Conservation (phyloP, 2,888 invertebrate genomes). For the Watsonalla cultraria region DNA sequence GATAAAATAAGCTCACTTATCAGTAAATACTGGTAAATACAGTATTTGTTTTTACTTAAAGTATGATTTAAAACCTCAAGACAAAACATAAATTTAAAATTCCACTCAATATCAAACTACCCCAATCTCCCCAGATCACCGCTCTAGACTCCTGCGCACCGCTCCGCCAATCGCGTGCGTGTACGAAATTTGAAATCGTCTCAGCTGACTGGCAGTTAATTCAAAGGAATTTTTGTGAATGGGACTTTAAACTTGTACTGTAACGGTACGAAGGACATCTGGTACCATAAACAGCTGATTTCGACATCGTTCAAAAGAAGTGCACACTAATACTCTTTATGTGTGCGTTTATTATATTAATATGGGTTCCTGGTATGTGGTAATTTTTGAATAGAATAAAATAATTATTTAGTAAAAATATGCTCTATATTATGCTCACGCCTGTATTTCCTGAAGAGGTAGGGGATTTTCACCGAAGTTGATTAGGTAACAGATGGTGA, state of each 20-base stretch:
- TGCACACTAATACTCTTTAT: neutral
- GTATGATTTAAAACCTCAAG: too few species aligned
- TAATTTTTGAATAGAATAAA: too few species aligned
- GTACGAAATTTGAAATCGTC: slow-evolving; percentile 17
- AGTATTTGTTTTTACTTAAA: too few species aligned
- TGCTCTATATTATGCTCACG: too few species aligned
- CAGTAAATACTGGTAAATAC: too few species aligned
- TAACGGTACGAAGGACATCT: slow-evolving; percentile 28
- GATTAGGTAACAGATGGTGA: too few species aligned
- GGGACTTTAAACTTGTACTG: slow-evolving; percentile 17
- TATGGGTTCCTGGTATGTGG: too few species aligned
- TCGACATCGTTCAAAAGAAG: slow-evolving; percentile 3
- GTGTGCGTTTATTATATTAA: neutral
- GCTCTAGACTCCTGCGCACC: slow-evolving; percentile 22
- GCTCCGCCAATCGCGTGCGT: slow-evolving; percentile 19
- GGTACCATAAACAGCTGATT: slow-evolving; percentile 23
- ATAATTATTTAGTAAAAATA: too few species aligned
- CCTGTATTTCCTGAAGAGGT: too few species aligned
- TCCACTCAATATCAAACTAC: neutral
- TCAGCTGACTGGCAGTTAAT: slow-evolving; percentile 16
- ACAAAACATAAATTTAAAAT: too few species aligned
- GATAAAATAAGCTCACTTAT: too few species aligned
- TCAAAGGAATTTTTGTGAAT: slow-evolving; percentile 16
- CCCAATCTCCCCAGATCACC: slow-evolving; percentile 17
- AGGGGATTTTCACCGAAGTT: too few species aligned